Percentiles rank a stretch among this genome's conserved stretches.
These are phyloP conservation scores for Grapholita molesta DNA, from an alignment of 1,140 invertebrate genomes.

Conservation along the genomic window DNA sequence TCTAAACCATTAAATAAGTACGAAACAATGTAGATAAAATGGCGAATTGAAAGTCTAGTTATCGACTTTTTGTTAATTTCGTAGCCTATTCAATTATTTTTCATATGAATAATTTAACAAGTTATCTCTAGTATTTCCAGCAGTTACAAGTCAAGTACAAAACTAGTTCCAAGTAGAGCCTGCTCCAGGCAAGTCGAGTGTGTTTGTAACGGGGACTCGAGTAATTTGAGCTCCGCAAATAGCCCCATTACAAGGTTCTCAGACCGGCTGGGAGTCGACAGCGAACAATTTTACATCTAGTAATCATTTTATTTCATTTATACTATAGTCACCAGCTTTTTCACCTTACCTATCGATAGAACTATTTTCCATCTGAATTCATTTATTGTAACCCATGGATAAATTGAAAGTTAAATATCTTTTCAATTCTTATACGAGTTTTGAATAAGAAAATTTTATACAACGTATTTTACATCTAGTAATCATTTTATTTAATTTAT, in stretches of 20 bases:
- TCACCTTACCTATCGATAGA: too few relatives aligned
- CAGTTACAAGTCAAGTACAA: background rate
- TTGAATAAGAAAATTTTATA: too few relatives aligned
- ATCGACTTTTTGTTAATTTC: too few relatives aligned
- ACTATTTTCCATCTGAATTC: too few relatives aligned
- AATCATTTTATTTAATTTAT: background rate
- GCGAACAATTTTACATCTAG: background rate
- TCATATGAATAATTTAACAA: background rate
- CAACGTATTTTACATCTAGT: background rate
- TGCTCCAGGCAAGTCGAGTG: background rate
- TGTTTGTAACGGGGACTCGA: constrained; percentile 2
- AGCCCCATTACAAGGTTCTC: background rate
- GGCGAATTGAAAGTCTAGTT: too few relatives aligned
- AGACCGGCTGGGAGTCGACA: background rate
- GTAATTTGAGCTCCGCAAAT: constrained; percentile 10
- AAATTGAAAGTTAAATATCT: too few relatives aligned
- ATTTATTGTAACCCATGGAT: too few relatives aligned
- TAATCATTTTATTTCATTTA: background rate
- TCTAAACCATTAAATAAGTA: too few relatives aligned
- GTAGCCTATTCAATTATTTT: too few relatives aligned
- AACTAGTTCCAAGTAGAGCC: background rate
- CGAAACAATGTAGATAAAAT: too few relatives aligned
- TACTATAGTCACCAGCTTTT: too few relatives aligned
- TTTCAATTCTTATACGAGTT: too few relatives aligned
- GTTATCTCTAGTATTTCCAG: background rate